These are phyloP conservation scores for Sinocyclocheilus rhinocerous DNA, from an alignment of 2,113 vertebrate species.

Conservation along the genomic window DNA sequence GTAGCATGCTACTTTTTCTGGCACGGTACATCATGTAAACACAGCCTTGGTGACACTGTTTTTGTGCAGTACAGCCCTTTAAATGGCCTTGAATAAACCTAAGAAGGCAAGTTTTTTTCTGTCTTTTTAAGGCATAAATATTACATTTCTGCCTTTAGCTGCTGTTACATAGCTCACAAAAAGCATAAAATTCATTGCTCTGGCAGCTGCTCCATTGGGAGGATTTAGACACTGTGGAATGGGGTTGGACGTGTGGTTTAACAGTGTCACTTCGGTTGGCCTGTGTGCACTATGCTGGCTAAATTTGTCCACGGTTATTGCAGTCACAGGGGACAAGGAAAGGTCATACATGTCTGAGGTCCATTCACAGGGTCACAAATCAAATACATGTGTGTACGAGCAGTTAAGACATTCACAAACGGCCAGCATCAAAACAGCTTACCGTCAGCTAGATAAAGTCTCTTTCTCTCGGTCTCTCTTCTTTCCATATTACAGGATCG, in stretches of 20 bases:
- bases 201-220: slow-evolving; percentile 49
- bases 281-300: slow-evolving; percentile 49
- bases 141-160: slow-evolving; percentile 31
- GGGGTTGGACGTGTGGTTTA: slow-evolving; percentile 53
- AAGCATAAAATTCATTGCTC: slow-evolving; percentile 44
- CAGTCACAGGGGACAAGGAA: slow-evolving; percentile 67
- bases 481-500: slow-evolving; percentile 78
- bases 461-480: slow-evolving; percentile 30
- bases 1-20: neutral
- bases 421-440: slow-evolving; percentile 57
- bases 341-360: slow-evolving; percentile 71
- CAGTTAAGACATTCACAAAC: slow-evolving; percentile 53
- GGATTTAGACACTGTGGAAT: slow-evolving; percentile 57
- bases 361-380: slow-evolving; percentile 67
- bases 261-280: slow-evolving; percentile 61
- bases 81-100: slow-evolving; percentile 45
- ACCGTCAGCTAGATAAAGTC: neutral
- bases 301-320: slow-evolving; percentile 51
- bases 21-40: slow-evolving; percentile 19
- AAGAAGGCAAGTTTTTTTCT: slow-evolving; percentile 38
- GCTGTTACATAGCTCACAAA: slow-evolving; percentile 37
- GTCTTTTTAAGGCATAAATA: slow-evolving; percentile 45
- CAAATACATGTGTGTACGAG: slow-evolving; percentile 56
- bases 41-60: slow-evolving; percentile 44
- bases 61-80: slow-evolving; percentile 51